Percentiles rank a stretch among this genome's conserved stretches.
These are phyloP conservation scores for Drosophila malerkotliana DNA, from an alignment of 1,140 invertebrate genomes.

Conservation along the genomic window DNA sequence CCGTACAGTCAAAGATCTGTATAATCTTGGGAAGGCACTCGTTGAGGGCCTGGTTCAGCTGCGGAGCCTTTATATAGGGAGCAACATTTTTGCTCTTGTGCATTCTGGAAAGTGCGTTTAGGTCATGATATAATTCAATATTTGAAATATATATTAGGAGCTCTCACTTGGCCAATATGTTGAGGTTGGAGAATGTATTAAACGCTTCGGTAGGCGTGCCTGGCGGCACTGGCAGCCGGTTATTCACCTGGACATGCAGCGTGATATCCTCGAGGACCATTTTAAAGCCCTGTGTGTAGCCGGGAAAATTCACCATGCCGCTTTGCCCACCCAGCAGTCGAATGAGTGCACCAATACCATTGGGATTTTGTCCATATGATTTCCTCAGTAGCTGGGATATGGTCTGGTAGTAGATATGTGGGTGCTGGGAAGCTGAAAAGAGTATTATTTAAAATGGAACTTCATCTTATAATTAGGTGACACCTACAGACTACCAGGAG, in stretches of 20 bases:
- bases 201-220: slow-evolving; percentile 64
- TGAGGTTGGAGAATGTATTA: slow-evolving; percentile 77
- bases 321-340: slow-evolving; percentile 84
- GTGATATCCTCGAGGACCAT: slow-evolving; percentile 83
- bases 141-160: accelerated
- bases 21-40: slow-evolving; percentile 79
- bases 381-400: slow-evolving; percentile 75
- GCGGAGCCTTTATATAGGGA: slow-evolving; percentile 54
- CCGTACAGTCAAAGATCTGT: slow-evolving; percentile 76
- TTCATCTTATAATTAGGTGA: neutral
- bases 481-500: slow-evolving; percentile 79
- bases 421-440: slow-evolving; percentile 71
- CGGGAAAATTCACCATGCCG: slow-evolving; percentile 84
- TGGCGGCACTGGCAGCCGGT: slow-evolving; percentile 50
- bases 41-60: slow-evolving; percentile 63
- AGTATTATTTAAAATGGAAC: neutral
- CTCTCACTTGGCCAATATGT: slow-evolving; percentile 65
- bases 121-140: neutral
- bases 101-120: slow-evolving; percentile 42
- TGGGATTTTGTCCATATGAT: slow-evolving; percentile 62
- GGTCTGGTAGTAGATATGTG: slow-evolving; percentile 80
- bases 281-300: slow-evolving; percentile 84
- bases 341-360: slow-evolving; percentile 84
- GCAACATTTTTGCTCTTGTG: slow-evolving; percentile 68
- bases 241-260: slow-evolving; percentile 74